phyloP scores from a whole-genome alignment of 2,113 vertebrate genomes.

The Aplodontia rufa region DNA sequence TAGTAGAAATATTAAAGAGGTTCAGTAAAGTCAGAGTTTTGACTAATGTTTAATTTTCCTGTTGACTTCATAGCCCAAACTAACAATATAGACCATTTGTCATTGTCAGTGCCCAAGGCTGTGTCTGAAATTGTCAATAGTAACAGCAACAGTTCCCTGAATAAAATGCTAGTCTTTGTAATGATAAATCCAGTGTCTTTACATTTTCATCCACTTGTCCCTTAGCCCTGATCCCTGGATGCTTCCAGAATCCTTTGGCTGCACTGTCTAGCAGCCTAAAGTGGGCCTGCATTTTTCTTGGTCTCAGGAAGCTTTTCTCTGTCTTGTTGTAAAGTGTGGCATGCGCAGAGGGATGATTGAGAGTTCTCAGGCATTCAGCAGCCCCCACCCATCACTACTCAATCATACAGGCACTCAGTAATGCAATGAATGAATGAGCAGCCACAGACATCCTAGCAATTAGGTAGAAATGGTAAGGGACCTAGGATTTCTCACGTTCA shows the following conservation, averaged over 20 bases:
- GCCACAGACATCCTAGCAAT: not conserved
- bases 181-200: not conserved
- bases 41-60: constrained; percentile 38
- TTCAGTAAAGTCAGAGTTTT: constrained; percentile 27
- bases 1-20: not conserved
- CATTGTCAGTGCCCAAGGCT: not conserved
- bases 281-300: not conserved
- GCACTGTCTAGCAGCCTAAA: not conserved
- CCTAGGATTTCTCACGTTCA: not conserved
- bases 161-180: not conserved
- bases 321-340: not conserved
- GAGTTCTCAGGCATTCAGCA: not conserved
- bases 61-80: constrained; percentile 41
- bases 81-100: constrained; percentile 48
- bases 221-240: not conserved
- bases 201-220: not conserved
- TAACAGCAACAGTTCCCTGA: not conserved
- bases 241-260: not conserved
- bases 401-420: not conserved
- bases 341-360: not conserved
- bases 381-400: not conserved
- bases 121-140: constrained; percentile 3
- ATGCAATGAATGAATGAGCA: not conserved
- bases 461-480: not conserved
- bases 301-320: not conserved